Percentiles rank a stretch among this genome's conserved stretches.
These are phyloP conservation scores for Macrophya alboannulata DNA, from an alignment of 2,888 invertebrate genomes.

Conservation along the genomic window DNA sequence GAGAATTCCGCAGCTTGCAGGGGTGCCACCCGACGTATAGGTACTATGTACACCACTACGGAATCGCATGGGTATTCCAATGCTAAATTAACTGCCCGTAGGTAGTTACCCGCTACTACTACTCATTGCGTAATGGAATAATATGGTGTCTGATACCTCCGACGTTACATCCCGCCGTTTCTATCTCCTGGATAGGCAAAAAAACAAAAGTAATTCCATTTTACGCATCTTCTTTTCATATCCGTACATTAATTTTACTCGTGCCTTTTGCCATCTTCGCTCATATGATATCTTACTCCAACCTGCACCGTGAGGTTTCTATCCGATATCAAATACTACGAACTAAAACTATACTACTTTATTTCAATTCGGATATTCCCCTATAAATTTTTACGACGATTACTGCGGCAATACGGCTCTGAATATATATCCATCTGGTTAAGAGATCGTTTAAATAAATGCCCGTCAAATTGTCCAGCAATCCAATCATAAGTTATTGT, in stretches of 20 bases:
- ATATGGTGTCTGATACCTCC: slow-evolving; percentile 64
- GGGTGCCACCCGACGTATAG: slow-evolving; percentile 59
- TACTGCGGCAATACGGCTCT: no score
- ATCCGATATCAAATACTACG: neutral
- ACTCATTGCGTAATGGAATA: slow-evolving; percentile 70
- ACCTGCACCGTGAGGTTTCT: neutral
- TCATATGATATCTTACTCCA: neutral
- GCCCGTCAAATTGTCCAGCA: slow-evolving; percentile 14
- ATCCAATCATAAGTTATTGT: slow-evolving; percentile 47
- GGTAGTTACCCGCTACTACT: neutral
- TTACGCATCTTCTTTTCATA: neutral
- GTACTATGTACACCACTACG: neutral
- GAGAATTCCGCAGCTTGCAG: slow-evolving; percentile 74
- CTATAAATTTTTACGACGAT: no score
- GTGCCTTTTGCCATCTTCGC: neutral
- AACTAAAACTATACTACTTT: neutral
- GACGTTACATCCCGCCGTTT: neutral
- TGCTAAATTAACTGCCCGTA: slow-evolving; percentile 77
- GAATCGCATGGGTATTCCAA: slow-evolving; percentile 67
- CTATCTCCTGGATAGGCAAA: neutral
- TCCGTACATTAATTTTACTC: neutral
- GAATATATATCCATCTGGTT: neutral
- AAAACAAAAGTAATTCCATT: neutral
- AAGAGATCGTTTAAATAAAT: neutral
- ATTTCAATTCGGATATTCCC: neutral